These are phyloP conservation scores for Lindbergichthys nudifrons DNA, from an alignment of 2,797 vertebrate species.

Conservation along the genomic window DNA sequence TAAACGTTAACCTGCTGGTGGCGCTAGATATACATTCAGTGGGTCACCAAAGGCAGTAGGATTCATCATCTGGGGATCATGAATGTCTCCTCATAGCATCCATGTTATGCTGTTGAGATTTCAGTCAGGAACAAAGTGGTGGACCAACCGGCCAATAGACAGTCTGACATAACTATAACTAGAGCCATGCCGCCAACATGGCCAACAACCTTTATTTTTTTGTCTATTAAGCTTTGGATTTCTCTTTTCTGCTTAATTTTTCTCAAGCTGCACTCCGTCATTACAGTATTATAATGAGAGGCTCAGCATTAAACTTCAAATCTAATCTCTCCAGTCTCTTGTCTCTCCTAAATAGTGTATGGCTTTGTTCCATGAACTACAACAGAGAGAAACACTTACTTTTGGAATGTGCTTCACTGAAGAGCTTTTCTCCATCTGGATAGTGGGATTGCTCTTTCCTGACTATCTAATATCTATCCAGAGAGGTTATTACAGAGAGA, in stretches of 20 bases:
- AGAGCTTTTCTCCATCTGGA: constrained; percentile 71
- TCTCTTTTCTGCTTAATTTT: constrained; percentile 26
- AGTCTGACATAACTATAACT: not conserved
- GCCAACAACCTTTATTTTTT: constrained; percentile 9
- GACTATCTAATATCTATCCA: constrained; percentile 59
- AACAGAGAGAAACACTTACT: constrained; percentile 67
- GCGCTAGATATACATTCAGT: not conserved
- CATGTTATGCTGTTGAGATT: too few species aligned
- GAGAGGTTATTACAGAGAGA: constrained; percentile 60
- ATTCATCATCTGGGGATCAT: not conserved
- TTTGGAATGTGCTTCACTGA: constrained; percentile 64
- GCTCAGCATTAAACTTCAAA: constrained; percentile 49
- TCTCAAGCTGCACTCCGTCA: constrained; percentile 32
- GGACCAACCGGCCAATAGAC: not conserved
- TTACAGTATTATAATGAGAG: constrained; percentile 41
- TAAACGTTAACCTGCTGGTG: not conserved
- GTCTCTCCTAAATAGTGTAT: constrained; percentile 57
- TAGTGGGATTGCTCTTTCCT: constrained; percentile 67
- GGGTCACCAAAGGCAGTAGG: not conserved
- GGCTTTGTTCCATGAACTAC: constrained; percentile 56
- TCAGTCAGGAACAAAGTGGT: not conserved
- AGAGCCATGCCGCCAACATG: not conserved
- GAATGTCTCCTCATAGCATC: not conserved
- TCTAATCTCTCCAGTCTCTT: constrained; percentile 63
- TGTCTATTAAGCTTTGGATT: constrained; percentile 24